A percentile compares a stretch with the other conserved stretches of the same genome.
Evolutionary conservation across 2,888 invertebrate genomes (phyloP).

Genomic region (Andrena camellia): DNA sequence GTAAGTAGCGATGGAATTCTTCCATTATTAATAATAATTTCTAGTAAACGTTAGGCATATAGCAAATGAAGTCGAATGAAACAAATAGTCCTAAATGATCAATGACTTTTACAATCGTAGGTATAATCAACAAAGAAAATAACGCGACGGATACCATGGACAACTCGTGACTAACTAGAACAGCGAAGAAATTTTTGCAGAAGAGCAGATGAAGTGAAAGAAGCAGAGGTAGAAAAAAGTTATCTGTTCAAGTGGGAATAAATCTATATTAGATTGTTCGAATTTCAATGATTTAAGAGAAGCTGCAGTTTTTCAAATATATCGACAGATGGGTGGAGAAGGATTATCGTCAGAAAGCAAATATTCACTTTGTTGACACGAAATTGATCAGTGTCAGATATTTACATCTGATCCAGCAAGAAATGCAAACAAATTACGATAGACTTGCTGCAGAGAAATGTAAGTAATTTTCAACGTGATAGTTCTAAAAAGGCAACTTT

Average conservation of each 20-base stretch:
- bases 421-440: not conserved
- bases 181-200: not conserved
- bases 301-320: not conserved
- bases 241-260: not conserved
- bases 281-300: not conserved
- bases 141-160: not conserved
- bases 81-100: not conserved
- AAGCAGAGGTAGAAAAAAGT: not conserved
- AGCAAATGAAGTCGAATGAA: too few relatives aligned
- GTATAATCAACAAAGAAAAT: not conserved
- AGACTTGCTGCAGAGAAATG: not conserved
- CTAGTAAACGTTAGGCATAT: too few relatives aligned
- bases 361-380: not conserved
- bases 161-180: not conserved
- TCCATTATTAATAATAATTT: too few relatives aligned
- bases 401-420: not conserved
- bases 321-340: not conserved
- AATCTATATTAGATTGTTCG: not conserved
- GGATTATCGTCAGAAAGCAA: not conserved
- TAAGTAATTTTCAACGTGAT: not conserved
- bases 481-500: too few relatives aligned
- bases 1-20: too few relatives aligned
- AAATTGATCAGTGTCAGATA: too few relatives aligned
- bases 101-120: not conserved
- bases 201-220: not conserved